phyloP scores from a whole-genome alignment of 2,888 invertebrate species.

The Andrena haemorrhoa region DNA sequence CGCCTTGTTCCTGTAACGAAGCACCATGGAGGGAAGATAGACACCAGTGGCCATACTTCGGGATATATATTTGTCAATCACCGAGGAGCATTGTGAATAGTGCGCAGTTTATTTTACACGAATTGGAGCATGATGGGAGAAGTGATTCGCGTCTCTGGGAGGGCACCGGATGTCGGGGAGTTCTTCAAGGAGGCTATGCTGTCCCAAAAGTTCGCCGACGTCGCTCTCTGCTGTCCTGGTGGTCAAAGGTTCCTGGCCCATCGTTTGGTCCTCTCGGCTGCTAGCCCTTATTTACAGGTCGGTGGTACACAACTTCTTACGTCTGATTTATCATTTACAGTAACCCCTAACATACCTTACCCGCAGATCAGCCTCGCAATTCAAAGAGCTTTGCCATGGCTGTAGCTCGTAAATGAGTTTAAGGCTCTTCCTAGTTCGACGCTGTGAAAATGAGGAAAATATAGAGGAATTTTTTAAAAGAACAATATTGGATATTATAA shows the following conservation, averaged over 20 bases:
- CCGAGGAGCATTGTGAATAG: slow-evolving; percentile 1
- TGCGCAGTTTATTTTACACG: background rate
- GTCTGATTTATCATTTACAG: background rate
- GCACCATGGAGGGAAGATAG: background rate
- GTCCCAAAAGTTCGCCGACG: slow-evolving; percentile 87
- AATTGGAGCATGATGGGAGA: slow-evolving; percentile 77
- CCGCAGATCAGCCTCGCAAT: no score
- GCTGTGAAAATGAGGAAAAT: background rate
- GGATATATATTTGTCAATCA: background rate
- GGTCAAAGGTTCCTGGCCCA: slow-evolving; percentile 88
- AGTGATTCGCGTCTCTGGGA: slow-evolving; percentile 78
- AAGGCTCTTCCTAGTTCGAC: no score
- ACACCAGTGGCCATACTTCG: background rate
- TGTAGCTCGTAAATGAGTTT: no score
- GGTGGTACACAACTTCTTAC: slow-evolving; percentile 61
- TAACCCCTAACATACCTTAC: no score
- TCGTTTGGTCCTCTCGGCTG: slow-evolving; percentile 89
- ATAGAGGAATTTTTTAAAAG: background rate
- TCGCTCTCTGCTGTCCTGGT: slow-evolving; percentile 88
- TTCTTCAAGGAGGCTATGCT: slow-evolving; percentile 85
- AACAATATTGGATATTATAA: no score
- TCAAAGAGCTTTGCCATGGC: no score
- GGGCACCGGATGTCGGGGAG: slow-evolving; percentile 76
- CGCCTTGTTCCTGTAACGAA: background rate
- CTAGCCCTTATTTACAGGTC: slow-evolving; percentile 89